A percentile compares a stretch with the other conserved stretches of the same genome.
These are phyloP conservation scores for Drosophila pegasa DNA, from an alignment of 2,888 invertebrate species.

Conservation along the genomic window DNA sequence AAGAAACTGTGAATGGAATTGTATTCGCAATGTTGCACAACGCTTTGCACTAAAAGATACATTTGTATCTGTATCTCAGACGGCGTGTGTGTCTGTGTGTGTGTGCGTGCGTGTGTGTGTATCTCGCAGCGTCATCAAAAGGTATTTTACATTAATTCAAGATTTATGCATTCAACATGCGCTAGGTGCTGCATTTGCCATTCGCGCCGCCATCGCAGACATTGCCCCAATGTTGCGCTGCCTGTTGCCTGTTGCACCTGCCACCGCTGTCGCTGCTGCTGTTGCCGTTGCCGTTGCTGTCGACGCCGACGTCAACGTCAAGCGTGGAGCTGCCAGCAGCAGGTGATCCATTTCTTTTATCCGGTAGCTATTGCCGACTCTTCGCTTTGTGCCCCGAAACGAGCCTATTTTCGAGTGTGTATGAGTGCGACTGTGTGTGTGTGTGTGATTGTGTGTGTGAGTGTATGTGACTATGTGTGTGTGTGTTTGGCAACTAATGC, in stretches of 20 bases:
- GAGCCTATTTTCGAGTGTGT: constrained; percentile 47
- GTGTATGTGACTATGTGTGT: constrained; percentile 15
- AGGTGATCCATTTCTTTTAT: constrained; percentile 81
- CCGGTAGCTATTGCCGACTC: constrained; percentile 59
- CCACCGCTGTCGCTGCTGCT: constrained; percentile 32
- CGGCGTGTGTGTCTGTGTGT: constrained; percentile 8
- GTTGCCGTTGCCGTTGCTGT: neutral
- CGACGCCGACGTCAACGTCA: constrained; percentile 25
- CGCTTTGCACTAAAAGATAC: constrained; percentile 51
- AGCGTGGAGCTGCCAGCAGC: constrained; percentile 64
- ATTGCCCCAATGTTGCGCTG: constrained; percentile 33
- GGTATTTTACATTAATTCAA: constrained; percentile 82
- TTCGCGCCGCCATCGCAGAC: constrained; percentile 58
- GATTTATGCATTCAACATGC: constrained; percentile 80
- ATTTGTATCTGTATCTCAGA: constrained; percentile 27
- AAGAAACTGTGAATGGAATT: constrained; percentile 79
- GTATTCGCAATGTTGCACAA: constrained; percentile 69
- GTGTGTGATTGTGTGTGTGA: constrained; percentile 22
- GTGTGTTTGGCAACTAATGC: constrained; percentile 72
- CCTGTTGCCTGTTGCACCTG: constrained; percentile 68
- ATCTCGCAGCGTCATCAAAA: constrained; percentile 78
- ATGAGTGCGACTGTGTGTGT: neutral
- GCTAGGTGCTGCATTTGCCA: constrained; percentile 74
- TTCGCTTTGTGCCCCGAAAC: constrained; percentile 15
- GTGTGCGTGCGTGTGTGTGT: constrained; percentile 37